A percentile compares a stretch with the other conserved stretches of the same genome.
These are phyloP conservation scores for Habropoda laboriosa DNA, from an alignment of 1,140 invertebrate species.

Conservation along the genomic window DNA sequence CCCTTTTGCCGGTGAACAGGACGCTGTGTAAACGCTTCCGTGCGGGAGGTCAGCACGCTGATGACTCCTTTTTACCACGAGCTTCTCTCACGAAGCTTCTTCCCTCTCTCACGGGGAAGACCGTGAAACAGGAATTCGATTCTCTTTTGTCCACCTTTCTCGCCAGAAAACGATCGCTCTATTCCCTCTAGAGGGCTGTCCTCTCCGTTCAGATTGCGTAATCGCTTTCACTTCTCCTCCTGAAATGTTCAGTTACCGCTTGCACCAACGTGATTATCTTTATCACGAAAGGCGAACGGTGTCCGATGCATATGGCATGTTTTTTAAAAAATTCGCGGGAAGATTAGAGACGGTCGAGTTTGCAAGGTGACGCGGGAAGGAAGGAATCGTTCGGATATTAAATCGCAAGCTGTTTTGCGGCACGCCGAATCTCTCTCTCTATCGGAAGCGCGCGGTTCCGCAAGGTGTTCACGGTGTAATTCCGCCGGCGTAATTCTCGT, in stretches of 20 bases:
- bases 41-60: slow-evolving; percentile 52
- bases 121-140: slow-evolving; percentile 51
- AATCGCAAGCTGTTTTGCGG: slow-evolving; percentile 47
- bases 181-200: not conserved
- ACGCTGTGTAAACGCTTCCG: slow-evolving; percentile 62
- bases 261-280: too few species aligned
- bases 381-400: slow-evolving; percentile 19
- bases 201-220: not conserved
- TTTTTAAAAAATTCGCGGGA: not conserved
- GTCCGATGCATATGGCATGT: not conserved
- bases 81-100: slow-evolving; percentile 44
- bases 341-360: not conserved
- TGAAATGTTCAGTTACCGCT: not conserved
- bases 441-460: slow-evolving; percentile 42
- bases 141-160: slow-evolving; percentile 45
- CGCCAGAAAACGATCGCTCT: slow-evolving; percentile 39
- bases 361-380: not conserved
- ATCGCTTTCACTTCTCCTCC: slow-evolving; percentile 1
- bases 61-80: slow-evolving; percentile 65
- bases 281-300: too few species aligned
- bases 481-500: slow-evolving; percentile 58
- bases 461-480: slow-evolving; percentile 61
- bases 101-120: not conserved
- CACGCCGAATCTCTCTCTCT: slow-evolving; percentile 24
- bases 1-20: slow-evolving; percentile 61